Conservation (phyloP, 1,140 invertebrate genomes). For the Matsumurasca onukii region DNA sequence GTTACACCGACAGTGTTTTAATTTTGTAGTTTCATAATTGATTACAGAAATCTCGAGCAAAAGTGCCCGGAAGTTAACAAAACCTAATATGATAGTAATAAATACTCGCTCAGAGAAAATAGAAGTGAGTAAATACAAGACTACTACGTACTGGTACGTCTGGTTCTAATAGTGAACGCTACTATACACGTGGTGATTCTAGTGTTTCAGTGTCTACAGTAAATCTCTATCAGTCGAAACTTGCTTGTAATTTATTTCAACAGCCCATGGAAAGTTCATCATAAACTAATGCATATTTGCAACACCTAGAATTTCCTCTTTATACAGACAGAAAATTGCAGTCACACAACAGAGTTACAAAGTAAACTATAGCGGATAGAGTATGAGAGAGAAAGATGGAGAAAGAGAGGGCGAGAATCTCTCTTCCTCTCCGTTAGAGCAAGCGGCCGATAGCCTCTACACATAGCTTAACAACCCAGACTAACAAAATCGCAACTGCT, state of each 20-base stretch:
- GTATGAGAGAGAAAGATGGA: conserved; percentile 23
- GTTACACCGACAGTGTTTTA: conserved; percentile 7
- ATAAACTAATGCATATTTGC: conserved; percentile 31
- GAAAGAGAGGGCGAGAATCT: conserved; percentile 22
- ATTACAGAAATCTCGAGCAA: conserved; percentile 7
- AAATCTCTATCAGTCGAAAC: conserved; percentile 41
- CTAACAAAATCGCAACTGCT: conserved; percentile 38
- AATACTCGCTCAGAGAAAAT: conserved; percentile 10
- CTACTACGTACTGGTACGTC: not conserved
- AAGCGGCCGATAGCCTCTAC: conserved; percentile 37
- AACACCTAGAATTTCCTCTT: conserved; percentile 36
- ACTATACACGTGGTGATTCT: conserved; percentile 39
- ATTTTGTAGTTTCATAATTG: conserved; percentile 16
- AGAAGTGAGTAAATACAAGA: conserved; percentile 28
- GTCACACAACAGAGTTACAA: conserved; percentile 38
- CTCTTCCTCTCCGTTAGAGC: conserved; percentile 27
- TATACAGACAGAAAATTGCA: conserved; percentile 42
- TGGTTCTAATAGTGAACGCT: conserved; percentile 35
- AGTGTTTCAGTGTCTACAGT: conserved; percentile 36
- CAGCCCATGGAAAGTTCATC: conserved; percentile 43
- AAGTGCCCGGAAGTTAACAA: not conserved
- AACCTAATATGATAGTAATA: not conserved
- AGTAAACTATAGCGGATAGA: conserved; percentile 41
- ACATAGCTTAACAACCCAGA: conserved; percentile 39
- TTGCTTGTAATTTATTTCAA: conserved; percentile 39